Percentiles rank a stretch among this genome's conserved stretches.
Conservation (phyloP, 2,797 vertebrate species). For the Acrossocheilus fasciatus region DNA sequence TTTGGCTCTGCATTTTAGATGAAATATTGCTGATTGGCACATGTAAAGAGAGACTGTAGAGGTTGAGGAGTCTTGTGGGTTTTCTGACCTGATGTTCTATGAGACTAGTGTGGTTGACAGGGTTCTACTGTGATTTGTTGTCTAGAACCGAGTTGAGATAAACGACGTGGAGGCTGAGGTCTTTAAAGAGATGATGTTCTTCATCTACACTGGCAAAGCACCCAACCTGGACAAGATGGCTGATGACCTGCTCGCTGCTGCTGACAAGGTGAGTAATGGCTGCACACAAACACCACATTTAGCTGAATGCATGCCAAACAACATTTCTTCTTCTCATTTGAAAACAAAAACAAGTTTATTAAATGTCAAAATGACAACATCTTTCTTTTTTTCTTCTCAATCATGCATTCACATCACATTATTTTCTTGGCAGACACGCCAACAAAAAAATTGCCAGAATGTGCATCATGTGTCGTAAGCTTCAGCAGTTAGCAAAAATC, state of each 20-base stretch:
- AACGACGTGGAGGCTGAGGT: slow-evolving; percentile 98
- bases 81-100: neutral
- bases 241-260: slow-evolving; percentile 94
- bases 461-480: neutral
- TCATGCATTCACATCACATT: slow-evolving; percentile 1
- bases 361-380: neutral
- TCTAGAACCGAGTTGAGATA: slow-evolving; percentile 96
- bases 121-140: neutral
- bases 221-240: slow-evolving; percentile 99
- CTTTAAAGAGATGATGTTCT: slow-evolving; percentile 99
- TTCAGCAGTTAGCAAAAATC: neutral
- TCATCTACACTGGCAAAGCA: slow-evolving; percentile 97
- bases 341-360: neutral
- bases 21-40: neutral
- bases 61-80: neutral
- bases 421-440: slow-evolving; percentile 1
- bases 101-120: neutral
- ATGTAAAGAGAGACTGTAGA: neutral
- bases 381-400: neutral
- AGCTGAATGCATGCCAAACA: neutral
- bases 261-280: slow-evolving; percentile 87
- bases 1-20: neutral
- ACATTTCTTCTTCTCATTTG: neutral
- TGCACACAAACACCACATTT: neutral
- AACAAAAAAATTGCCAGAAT: neutral